Percentiles rank a stretch among this genome's conserved stretches.
Conservation (phyloP, 2,113 vertebrate genomes). For the Corythaeola cristata region DNA sequence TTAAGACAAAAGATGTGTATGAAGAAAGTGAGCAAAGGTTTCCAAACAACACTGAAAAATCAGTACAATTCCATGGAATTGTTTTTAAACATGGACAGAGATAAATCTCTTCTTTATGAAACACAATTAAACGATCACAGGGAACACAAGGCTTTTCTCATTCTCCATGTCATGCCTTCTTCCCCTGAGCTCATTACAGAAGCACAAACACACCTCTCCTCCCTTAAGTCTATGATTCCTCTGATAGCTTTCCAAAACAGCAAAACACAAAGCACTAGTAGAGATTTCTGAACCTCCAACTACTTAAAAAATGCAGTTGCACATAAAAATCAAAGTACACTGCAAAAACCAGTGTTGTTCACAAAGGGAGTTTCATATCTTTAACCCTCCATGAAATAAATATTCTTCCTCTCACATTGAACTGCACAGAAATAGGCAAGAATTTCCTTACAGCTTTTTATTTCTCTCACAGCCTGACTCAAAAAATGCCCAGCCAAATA, state of each 20-base stretch:
- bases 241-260: not conserved
- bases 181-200: not conserved
- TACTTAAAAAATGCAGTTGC: not conserved
- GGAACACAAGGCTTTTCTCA: not conserved
- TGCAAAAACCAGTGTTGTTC: not conserved
- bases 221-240: not conserved
- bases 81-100: not conserved
- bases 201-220: not conserved
- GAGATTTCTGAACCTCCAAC: not conserved
- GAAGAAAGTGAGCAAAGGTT: not conserved
- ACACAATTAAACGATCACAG: not conserved
- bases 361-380: not conserved
- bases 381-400: not conserved
- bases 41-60: not conserved
- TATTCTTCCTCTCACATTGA: not conserved
- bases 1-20: not conserved
- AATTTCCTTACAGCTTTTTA: not conserved
- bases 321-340: not conserved
- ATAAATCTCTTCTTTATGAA: not conserved
- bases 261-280: not conserved
- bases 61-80: not conserved
- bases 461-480: not conserved
- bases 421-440: not conserved
- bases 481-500: not conserved
- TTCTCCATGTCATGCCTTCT: not conserved